phyloP scores from a whole-genome alignment of 1,140 invertebrate genomes.

The Antheraea mylitta region DNA sequence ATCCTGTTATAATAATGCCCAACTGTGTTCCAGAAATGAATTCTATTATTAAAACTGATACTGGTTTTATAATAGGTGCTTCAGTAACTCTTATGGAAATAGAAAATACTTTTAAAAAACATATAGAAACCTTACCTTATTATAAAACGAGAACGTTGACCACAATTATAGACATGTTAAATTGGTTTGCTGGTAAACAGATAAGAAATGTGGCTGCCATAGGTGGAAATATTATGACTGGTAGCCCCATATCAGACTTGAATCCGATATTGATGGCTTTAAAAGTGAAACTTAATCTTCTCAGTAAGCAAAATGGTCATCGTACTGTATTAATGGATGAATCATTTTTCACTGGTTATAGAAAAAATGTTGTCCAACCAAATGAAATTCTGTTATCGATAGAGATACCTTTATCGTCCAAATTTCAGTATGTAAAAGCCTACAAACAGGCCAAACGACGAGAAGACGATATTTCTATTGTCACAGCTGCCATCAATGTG shows the following conservation, averaged over 20 bases:
- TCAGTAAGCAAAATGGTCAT: slow-evolving; percentile 68
- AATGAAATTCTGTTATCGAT: slow-evolving; percentile 92
- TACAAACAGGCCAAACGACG: slow-evolving; percentile 95
- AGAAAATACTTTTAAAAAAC: slow-evolving; percentile 82
- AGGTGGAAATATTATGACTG: slow-evolving; percentile 97
- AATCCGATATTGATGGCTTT: slow-evolving; percentile 95
- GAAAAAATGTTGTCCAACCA: slow-evolving; percentile 87
- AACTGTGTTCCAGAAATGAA: slow-evolving; percentile 86
- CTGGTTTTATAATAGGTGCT: slow-evolving; percentile 88
- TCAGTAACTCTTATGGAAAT: slow-evolving; percentile 91
- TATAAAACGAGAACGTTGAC: slow-evolving; percentile 87
- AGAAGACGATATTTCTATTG: slow-evolving; percentile 98
- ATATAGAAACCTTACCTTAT: slow-evolving; percentile 82
- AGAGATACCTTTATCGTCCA: slow-evolving; percentile 80
- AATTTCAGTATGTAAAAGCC: slow-evolving; percentile 91
- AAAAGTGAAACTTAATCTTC: slow-evolving; percentile 80
- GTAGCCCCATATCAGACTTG: slow-evolving; percentile 97
- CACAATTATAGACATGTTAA: slow-evolving; percentile 91
- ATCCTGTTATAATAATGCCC: slow-evolving; percentile 92
- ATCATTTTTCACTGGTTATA: slow-evolving; percentile 93
- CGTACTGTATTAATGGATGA: slow-evolving; percentile 90
- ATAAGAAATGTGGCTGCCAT: slow-evolving; percentile 92
- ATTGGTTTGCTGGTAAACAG: slow-evolving; percentile 97
- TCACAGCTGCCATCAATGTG: slow-evolving; percentile 91
- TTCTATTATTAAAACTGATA: slow-evolving; percentile 77